phyloP scores from a whole-genome alignment of 2,113 vertebrate genomes.

The Antennarius striatus region DNA sequence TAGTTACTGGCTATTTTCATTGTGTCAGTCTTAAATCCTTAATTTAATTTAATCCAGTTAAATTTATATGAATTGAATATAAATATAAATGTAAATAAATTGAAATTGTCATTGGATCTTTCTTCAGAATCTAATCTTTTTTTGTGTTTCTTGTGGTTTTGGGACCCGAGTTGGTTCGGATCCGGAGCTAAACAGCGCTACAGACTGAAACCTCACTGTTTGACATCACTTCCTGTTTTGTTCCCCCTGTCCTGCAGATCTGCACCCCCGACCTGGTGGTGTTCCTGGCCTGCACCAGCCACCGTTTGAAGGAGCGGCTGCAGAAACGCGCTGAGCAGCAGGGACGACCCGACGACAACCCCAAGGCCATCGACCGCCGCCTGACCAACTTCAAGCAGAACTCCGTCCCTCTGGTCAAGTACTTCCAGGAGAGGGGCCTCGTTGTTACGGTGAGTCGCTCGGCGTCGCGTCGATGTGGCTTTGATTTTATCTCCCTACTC shows the following conservation, averaged over 20 bases:
- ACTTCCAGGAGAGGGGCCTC: slow-evolving; percentile 96
- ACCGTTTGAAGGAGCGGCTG: slow-evolving; percentile 91
- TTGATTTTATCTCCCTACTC: background rate
- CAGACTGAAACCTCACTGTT: background rate
- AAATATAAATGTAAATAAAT: background rate
- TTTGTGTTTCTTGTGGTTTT: background rate
- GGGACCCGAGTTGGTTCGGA: too few relatives aligned
- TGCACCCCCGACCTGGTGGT: slow-evolving; percentile 97
- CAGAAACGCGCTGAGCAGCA: slow-evolving; percentile 92
- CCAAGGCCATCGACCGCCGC: slow-evolving; percentile 93
- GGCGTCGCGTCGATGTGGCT: background rate
- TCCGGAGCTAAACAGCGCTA: too few relatives aligned
- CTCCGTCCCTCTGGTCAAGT: slow-evolving; percentile 90
- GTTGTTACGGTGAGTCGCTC: slow-evolving; percentile 88
- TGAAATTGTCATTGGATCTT: background rate
- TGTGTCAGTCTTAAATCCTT: background rate
- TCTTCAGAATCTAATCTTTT: slow-evolving; percentile 3
- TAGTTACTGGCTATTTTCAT: slow-evolving; percentile 5
- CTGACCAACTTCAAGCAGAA: slow-evolving; percentile 98
- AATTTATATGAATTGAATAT: slow-evolving; percentile 6
- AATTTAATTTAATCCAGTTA: slow-evolving; percentile 10
- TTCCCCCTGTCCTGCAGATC: slow-evolving; percentile 79
- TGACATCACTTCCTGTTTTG: background rate
- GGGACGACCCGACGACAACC: slow-evolving; percentile 95
- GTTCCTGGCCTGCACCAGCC: slow-evolving; percentile 92